Evolutionary conservation across 2,888 invertebrate genomes (phyloP), one percentile per base, ranked within the genome.

Genomic region (Aspidiotus rigidus): DNA sequence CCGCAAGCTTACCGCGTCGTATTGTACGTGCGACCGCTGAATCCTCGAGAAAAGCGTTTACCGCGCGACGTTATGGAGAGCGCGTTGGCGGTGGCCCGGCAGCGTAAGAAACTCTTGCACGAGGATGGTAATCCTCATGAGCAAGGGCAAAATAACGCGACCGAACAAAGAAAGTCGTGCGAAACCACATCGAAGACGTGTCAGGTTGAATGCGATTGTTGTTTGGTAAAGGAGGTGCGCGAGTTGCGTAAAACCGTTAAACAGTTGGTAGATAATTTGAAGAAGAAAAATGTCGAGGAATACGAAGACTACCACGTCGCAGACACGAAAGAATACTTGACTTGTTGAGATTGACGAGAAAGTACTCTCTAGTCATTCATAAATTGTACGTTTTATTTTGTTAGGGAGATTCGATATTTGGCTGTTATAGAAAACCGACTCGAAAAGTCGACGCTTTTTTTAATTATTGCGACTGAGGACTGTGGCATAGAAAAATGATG

Each of bases 31-130:
- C 88, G 90, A 76, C 90, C 90, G 0, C 78, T 90, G 67, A 90
- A 90, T 79, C 90, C 90, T 0, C 84, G 89, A 72, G 90, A 91
- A 76, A 89, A 88, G 75, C 82, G 90, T 59, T 79, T 91, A 55
- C 91, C 90, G 0, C 82, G 86, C 66, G 89, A 90, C 73, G 87
- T 91, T 73, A 83, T 91, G 76, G 85, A 86, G 40, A 62, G 54
- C 40, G 69, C 69, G 1, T 44, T 69, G 49, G 57, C 42, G 13
- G 56, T 69, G 13, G 69, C 69, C 15, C 62, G 69, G 5, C 62
- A 55, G 28, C 55, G 62, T n/a, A 69, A 69, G 16, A 69, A 63
- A 40, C 28, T 53, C 6, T 67, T 39, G 11, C 49, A 3, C 28
- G 28, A 28, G 28, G 28, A 28, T 28, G 28, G 28, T 28, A 28